A percentile compares a stretch with the other conserved stretches of the same genome.
Conservation (phyloP, 2,797 vertebrate genomes). For the Hemitrygon akajei region DNA sequence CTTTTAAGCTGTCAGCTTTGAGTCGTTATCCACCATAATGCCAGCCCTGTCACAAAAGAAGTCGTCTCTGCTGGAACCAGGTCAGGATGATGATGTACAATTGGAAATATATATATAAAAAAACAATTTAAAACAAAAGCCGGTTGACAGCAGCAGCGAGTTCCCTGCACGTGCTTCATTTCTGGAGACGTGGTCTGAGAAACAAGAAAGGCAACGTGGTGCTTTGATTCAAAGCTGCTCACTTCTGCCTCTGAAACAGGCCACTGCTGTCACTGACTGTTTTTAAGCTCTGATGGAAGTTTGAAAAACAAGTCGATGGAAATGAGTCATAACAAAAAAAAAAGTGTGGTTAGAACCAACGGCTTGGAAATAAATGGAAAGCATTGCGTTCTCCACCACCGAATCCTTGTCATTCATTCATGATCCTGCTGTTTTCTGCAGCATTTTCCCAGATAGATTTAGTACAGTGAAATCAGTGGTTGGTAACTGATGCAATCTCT, state of each 20-base stretch:
- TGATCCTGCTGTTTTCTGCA: background rate
- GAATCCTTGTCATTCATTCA: background rate
- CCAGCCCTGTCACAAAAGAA: background rate
- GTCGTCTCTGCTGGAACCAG: background rate
- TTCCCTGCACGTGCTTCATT: background rate
- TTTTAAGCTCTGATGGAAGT: background rate
- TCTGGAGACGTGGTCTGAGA: background rate
- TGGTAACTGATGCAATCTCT: background rate
- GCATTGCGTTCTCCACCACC: background rate
- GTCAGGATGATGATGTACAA: background rate
- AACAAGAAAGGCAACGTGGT: background rate
- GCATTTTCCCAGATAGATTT: background rate
- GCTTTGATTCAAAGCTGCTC: background rate
- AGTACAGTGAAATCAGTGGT: background rate
- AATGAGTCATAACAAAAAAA: background rate
- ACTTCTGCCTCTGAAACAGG: background rate
- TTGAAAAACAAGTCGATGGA: background rate
- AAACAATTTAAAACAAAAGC: background rate
- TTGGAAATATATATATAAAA: slow-evolving; percentile 8
- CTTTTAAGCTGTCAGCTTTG: slow-evolving; percentile 7
- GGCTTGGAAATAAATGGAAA: background rate
- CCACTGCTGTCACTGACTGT: background rate
- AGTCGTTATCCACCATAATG: background rate
- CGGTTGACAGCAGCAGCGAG: background rate
- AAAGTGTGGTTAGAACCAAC: background rate